These are phyloP conservation scores for Crotophaga sulcirostris DNA, from an alignment of 2,113 vertebrate genomes.

Conservation along the genomic window DNA sequence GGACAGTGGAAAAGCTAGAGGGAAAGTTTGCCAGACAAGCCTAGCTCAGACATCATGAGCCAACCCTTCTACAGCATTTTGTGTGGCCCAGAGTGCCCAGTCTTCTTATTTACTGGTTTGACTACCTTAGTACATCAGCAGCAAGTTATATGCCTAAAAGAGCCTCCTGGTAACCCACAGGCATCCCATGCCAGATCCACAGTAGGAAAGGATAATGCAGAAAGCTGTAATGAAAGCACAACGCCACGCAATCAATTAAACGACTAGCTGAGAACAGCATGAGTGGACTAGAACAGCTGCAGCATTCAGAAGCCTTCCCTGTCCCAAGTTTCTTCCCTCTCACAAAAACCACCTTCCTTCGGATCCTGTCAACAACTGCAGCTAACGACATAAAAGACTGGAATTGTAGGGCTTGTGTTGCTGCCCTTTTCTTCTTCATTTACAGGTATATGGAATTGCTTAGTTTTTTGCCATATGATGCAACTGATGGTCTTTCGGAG, in stretches of 20 bases:
- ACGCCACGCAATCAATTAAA: neutral
- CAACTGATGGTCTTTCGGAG: neutral
- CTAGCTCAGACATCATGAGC: neutral
- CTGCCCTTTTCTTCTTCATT: neutral
- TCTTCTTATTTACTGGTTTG: neutral
- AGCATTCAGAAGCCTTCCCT: neutral
- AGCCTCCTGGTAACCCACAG: neutral
- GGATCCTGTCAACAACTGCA: neutral
- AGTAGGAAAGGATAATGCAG: neutral
- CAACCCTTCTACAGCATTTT: neutral
- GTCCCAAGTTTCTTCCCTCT: neutral
- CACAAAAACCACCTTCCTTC: neutral
- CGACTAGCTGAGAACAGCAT: neutral
- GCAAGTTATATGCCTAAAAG: neutral
- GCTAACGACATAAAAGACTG: accelerated
- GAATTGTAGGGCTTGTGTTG: neutral
- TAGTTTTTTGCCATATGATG: neutral
- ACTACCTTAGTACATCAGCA: neutral
- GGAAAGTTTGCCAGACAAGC: neutral
- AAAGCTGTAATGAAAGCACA: neutral
- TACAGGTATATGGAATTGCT: accelerated
- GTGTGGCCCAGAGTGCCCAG: too few relatives aligned
- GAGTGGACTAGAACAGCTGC: neutral
- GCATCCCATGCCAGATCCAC: neutral
- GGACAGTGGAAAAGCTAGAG: neutral